These are phyloP conservation scores for Drosophila nigromelanica DNA, from an alignment of 1,140 invertebrate species.

Conservation along the genomic window DNA sequence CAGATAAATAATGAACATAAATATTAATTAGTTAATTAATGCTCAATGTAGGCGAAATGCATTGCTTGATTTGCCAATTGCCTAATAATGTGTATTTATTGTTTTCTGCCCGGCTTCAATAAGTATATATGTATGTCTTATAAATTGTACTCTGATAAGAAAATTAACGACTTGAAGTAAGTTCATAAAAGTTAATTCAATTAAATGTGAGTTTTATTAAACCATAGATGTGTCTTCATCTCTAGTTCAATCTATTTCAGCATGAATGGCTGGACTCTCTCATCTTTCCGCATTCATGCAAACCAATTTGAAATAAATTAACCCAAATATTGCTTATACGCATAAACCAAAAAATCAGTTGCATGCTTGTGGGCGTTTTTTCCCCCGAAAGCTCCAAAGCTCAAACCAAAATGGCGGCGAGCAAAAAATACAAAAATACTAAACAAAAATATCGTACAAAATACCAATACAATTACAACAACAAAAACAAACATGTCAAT, in stretches of 20 bases:
- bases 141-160: not conserved
- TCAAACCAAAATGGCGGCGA: constrained; percentile 65
- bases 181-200: constrained; percentile 16
- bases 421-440: constrained; percentile 28
- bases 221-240: not conserved
- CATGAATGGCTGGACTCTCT: no score
- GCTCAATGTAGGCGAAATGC: constrained; percentile 47
- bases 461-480: constrained; percentile 20
- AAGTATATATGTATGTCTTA: not conserved
- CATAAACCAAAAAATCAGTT: constrained; percentile 32
- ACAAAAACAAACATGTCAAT: constrained; percentile 57
- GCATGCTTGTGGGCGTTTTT: no score
- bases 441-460: constrained; percentile 10
- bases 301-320: not conserved
- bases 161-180: constrained; percentile 15
- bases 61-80: constrained; percentile 53
- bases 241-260: no score
- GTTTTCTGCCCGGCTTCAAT: not conserved
- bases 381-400: constrained; percentile 8
- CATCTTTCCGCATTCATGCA: not conserved
- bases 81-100: constrained; percentile 44
- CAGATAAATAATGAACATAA: constrained; percentile 16
- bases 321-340: constrained; percentile 45
- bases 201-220: constrained; percentile 11
- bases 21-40: constrained; percentile 63